A percentile compares a stretch with the other conserved stretches of the same genome.
These are phyloP conservation scores for Spongilla lacustris DNA, from an alignment of 37 sponge, comb jelly and placozoan genomes.

Conservation along the genomic window DNA sequence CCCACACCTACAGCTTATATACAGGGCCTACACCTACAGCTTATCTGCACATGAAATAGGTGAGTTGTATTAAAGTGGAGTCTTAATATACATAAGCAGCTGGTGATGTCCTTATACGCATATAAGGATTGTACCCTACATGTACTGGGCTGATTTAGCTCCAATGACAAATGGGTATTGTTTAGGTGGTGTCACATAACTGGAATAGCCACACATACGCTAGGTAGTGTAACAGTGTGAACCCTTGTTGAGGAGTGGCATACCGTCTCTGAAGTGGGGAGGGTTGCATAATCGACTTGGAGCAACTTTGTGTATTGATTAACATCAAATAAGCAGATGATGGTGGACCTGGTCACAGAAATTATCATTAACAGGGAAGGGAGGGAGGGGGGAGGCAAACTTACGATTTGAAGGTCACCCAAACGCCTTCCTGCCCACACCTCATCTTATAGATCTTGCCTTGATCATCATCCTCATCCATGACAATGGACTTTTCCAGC, in stretches of 20 bases:
- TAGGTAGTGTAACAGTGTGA: no score
- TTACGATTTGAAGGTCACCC: conserved; percentile 50
- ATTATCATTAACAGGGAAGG: neutral
- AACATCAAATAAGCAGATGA: conserved; percentile 36
- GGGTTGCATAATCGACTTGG: conserved; percentile 38
- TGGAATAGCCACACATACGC: no score
- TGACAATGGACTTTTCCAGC: conserved; percentile 43
- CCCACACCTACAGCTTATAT: no score
- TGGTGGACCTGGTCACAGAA: conserved; percentile 18
- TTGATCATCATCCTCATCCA: conserved; percentile 4
- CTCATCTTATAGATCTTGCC: conserved; percentile 49
- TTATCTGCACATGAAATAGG: no score
- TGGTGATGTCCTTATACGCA: no score
- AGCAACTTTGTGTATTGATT: conserved; percentile 29
- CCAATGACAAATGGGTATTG: no score
- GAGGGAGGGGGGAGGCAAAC: neutral
- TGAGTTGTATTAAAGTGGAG: no score
- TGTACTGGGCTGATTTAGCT: no score
- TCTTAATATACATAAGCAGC: no score
- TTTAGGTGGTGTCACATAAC: no score
- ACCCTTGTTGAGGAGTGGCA: conserved; percentile 3
- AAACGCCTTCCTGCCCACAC: conserved; percentile 35
- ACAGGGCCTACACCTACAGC: no score
- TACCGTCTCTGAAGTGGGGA: conserved; percentile 1
- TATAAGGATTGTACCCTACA: no score